Conservation (phyloP, 1,140 invertebrate species). For the Drosophila tani region DNA sequence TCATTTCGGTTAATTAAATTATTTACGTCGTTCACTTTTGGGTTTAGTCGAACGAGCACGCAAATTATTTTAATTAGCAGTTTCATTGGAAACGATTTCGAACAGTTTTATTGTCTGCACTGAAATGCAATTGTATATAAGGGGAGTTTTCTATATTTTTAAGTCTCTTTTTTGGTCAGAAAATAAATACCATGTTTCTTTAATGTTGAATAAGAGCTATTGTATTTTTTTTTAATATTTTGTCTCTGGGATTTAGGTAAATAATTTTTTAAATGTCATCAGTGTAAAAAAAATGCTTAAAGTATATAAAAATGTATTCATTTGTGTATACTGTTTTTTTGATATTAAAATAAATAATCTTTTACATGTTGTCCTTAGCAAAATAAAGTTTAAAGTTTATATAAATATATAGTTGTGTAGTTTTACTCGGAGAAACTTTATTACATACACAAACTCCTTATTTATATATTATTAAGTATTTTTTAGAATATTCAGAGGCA, state of each 20-base stretch:
- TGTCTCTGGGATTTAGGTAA: too few relatives aligned
- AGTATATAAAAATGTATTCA: too few relatives aligned
- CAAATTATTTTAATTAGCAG: slow-evolving; percentile 75
- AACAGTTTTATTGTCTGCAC: slow-evolving; percentile 17
- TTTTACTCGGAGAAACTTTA: too few relatives aligned
- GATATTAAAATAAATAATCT: too few relatives aligned
- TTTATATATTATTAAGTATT: too few relatives aligned
- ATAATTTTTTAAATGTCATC: too few relatives aligned
- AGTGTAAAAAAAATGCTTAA: too few relatives aligned
- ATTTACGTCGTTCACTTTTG: slow-evolving; percentile 54
- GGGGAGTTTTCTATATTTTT: background rate
- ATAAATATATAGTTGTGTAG: background rate
- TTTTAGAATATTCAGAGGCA: background rate
- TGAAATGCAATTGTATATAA: background rate
- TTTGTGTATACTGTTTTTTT: too few relatives aligned
- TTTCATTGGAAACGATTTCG: slow-evolving; percentile 55
- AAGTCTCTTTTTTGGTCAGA: background rate
- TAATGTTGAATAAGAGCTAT: background rate
- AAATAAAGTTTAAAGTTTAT: background rate
- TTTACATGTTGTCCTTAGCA: too few relatives aligned
- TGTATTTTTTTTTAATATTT: background rate
- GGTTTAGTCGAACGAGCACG: slow-evolving; percentile 34
- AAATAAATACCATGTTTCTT: background rate
- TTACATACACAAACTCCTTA: too few relatives aligned
- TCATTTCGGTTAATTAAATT: slow-evolving; percentile 79